A percentile compares a stretch with the other conserved stretches of the same genome.
Evolutionary conservation across 2,888 invertebrate species (phyloP).

Genomic region (Apocheima hispidaria): DNA sequence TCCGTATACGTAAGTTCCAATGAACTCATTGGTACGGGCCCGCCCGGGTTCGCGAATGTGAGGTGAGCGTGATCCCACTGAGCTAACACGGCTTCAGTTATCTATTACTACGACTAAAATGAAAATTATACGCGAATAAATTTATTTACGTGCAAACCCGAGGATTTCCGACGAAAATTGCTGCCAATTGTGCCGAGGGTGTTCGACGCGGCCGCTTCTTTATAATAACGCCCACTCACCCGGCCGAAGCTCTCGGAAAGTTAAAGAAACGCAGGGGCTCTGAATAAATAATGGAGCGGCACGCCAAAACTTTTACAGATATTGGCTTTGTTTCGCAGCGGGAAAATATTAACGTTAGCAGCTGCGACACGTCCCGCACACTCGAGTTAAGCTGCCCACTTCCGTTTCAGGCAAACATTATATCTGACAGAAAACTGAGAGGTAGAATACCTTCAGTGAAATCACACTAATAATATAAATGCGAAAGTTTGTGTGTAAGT

Average conservation of each 20-base stretch:
- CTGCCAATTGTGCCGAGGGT: slow-evolving; percentile 55
- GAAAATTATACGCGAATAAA: slow-evolving; percentile 43
- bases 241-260: slow-evolving; percentile 56
- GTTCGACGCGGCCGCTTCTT: slow-evolving; percentile 46
- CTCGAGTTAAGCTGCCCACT: slow-evolving; percentile 35
- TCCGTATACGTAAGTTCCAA: too few species aligned
- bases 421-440: slow-evolving; percentile 1
- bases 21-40: too few species aligned
- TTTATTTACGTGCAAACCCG: slow-evolving; percentile 50
- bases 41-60: too few species aligned
- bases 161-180: slow-evolving; percentile 55
- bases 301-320: slow-evolving; percentile 73
- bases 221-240: slow-evolving; percentile 56
- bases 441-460: not conserved
- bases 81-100: too few species aligned
- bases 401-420: slow-evolving; percentile 30
- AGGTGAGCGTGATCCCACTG: too few species aligned
- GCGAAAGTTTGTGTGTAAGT: too few species aligned
- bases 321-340: slow-evolving; percentile 73
- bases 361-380: slow-evolving; percentile 58
- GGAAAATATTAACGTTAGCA: slow-evolving; percentile 70
- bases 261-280: slow-evolving; percentile 68
- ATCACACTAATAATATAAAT: not conserved
- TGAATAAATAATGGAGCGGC: slow-evolving; percentile 74
- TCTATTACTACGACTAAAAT: too few species aligned